A percentile compares a stretch with the other conserved stretches of the same genome.
phyloP scores from a whole-genome alignment of 2,888 invertebrate genomes.

The Rosalia funebris region DNA sequence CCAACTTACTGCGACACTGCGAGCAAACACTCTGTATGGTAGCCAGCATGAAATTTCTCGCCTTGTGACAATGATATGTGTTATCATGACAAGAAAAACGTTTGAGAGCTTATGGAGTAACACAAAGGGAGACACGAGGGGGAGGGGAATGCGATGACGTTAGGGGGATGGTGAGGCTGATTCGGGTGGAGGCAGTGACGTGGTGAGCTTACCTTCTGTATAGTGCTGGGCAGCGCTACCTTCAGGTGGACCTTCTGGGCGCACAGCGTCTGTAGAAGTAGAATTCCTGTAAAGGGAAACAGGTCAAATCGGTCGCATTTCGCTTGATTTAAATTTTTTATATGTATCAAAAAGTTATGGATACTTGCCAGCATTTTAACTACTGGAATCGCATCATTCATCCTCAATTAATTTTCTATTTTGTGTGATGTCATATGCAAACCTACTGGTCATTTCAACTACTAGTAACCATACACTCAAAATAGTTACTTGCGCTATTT shows the following conservation, averaged over 20 bases:
- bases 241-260: conserved; percentile 77
- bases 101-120: conserved; percentile 30
- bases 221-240: conserved; percentile 70
- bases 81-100: conserved; percentile 43
- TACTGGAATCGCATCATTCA: no score
- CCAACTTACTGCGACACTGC: conserved; percentile 64
- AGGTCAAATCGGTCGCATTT: no score
- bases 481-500: no score
- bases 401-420: no score
- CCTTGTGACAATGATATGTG: conserved; percentile 53
- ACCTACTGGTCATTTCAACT: no score
- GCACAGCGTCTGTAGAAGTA: conserved; percentile 73
- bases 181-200: neutral
- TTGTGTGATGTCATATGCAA: no score
- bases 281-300: conserved; percentile 66
- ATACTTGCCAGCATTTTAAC: no score
- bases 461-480: no score
- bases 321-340: no score
- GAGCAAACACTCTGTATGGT: conserved; percentile 62
- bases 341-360: no score
- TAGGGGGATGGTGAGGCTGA: conserved; percentile 3
- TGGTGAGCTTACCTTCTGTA: conserved; percentile 44
- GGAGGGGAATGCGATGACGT: conserved; percentile 21
- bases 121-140: conserved; percentile 3
- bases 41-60: conserved; percentile 63